These are phyloP conservation scores for Sterrhoptilus dennistouni DNA, from an alignment of 2,113 vertebrate species.

Conservation along the genomic window DNA sequence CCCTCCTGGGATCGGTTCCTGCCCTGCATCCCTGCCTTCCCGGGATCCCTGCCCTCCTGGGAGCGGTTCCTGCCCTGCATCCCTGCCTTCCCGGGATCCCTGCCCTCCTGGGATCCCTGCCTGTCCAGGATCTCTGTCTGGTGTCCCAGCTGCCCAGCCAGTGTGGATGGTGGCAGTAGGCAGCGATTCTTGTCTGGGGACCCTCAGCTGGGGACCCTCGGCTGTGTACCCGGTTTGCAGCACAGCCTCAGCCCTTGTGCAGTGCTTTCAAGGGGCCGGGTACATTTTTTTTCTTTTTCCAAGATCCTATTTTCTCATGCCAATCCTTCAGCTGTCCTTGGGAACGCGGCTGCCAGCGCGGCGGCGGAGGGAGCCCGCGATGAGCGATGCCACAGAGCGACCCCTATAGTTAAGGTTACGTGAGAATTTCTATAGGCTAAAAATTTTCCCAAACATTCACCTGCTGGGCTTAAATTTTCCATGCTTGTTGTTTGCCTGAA, in stretches of 20 bases:
- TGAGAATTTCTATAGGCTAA: constrained; percentile 40
- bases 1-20: no score
- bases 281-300: not conserved
- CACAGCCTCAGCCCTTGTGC: not conserved
- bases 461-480: constrained; percentile 69
- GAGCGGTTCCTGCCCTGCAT: not conserved
- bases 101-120: not conserved
- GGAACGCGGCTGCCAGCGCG: not conserved
- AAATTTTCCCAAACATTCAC: constrained; percentile 66
- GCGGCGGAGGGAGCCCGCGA: not conserved
- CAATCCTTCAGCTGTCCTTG: not conserved
- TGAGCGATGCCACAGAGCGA: constrained; percentile 25
- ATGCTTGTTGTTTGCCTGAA: constrained; percentile 64
- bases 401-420: constrained; percentile 57
- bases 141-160: not conserved
- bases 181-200: not conserved
- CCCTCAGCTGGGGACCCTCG: not conserved
- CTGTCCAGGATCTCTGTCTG: not conserved
- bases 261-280: not conserved
- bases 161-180: rapidly evolving
- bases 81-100: not conserved
- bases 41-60: not conserved
- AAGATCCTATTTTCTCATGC: constrained; percentile 2
- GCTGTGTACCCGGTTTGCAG: not conserved
- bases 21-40: no score